Evolutionary conservation across 2,797 vertebrate genomes (phyloP).

Genomic region (Percopsis omiscomaycus): DNA sequence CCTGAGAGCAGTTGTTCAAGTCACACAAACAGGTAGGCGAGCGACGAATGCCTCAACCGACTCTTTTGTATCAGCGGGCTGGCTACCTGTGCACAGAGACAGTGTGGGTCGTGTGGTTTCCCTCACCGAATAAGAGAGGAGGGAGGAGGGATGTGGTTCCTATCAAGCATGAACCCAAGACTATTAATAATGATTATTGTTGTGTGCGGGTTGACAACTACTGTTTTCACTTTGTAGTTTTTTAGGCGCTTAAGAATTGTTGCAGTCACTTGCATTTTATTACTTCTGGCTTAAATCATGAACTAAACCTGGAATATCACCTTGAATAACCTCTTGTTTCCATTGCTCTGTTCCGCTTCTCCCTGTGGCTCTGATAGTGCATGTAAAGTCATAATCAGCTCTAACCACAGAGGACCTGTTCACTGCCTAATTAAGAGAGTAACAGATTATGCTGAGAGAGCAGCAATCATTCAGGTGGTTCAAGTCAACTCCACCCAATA

Average conservation of each 20-base stretch:
- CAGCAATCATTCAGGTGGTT: conserved; percentile 13
- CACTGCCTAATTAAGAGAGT: conserved; percentile 55
- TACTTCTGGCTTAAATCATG: conserved; percentile 13
- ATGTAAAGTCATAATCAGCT: conserved; percentile 35
- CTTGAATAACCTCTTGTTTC: conserved; percentile 35
- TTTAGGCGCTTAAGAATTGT: not conserved
- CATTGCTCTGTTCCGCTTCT: conserved; percentile 41
- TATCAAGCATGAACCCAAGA: conserved; percentile 1
- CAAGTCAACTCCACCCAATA: not conserved
- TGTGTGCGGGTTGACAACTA: conserved; percentile 10
- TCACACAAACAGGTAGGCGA: conserved; percentile 64
- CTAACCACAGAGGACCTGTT: conserved; percentile 44
- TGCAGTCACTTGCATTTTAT: not conserved
- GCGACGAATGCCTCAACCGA: conserved; percentile 21
- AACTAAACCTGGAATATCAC: conserved; percentile 34
- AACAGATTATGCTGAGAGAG: conserved; percentile 23
- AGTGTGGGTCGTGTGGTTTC: not conserved
- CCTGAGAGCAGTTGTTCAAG: conserved; percentile 30
- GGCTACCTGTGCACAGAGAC: conserved; percentile 31
- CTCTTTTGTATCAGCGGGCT: not conserved
- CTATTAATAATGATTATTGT: conserved; percentile 14
- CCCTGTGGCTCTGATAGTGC: conserved; percentile 38
- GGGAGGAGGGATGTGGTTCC: conserved; percentile 28
- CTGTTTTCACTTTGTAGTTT: conserved; percentile 3
- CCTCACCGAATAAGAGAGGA: not conserved